These are phyloP conservation scores for Petroica traversi DNA, from an alignment of 2,113 vertebrate genomes.

Conservation along the genomic window DNA sequence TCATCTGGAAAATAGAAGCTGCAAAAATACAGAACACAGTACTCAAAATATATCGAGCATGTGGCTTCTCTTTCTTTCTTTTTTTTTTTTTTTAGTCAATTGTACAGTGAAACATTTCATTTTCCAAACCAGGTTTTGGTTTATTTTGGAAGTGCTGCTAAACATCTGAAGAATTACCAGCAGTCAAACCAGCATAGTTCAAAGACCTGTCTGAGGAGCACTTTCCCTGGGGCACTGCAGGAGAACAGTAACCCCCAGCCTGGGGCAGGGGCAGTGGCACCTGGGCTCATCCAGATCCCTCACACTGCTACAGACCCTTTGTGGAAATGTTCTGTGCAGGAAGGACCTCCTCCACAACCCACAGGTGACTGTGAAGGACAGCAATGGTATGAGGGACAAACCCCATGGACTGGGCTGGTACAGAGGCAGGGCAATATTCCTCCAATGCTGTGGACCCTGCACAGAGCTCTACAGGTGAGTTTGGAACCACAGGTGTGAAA, in stretches of 20 bases:
- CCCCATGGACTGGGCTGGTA: not conserved
- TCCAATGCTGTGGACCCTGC: not conserved
- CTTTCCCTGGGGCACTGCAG: not conserved
- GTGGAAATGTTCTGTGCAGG: not conserved
- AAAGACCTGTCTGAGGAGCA: conserved; percentile 28
- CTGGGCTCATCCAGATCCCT: not conserved
- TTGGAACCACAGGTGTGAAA: not conserved
- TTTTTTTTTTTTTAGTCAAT: not conserved
- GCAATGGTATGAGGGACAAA: not conserved
- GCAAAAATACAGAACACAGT: conserved; percentile 79
- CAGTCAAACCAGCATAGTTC: conserved; percentile 4
- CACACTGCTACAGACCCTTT: not conserved
- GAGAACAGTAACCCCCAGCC: not conserved
- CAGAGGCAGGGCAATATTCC: not conserved
- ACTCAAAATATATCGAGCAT: conserved; percentile 73
- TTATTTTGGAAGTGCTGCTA: conserved; percentile 36
- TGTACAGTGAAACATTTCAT: conserved; percentile 11
- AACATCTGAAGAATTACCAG: not conserved
- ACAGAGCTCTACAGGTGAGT: not conserved
- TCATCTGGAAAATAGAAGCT: conserved; percentile 80
- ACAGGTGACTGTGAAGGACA: not conserved
- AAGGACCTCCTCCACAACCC: not conserved
- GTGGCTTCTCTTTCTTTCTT: conserved; percentile 42
- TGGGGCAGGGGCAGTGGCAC: not conserved
- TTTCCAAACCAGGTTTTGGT: conserved; percentile 24